A percentile compares a stretch with the other conserved stretches of the same genome.
Evolutionary conservation across 2,797 vertebrate species (phyloP).

Genomic region (Pangasius krempfi): DNA sequence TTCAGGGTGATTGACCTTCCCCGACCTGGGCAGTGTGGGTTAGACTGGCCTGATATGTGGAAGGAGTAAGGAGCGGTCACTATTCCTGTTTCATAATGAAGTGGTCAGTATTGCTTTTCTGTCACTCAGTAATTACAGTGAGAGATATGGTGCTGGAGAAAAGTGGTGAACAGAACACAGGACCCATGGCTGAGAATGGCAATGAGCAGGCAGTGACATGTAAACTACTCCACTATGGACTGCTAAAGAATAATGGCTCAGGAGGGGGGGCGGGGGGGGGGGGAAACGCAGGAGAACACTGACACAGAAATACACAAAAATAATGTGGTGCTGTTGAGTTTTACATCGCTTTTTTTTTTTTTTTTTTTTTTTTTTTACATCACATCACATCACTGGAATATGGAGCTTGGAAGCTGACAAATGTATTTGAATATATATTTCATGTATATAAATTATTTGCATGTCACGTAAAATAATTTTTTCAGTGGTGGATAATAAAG

Average conservation of each 20-base stretch:
- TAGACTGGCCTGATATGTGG: slow-evolving; percentile 80
- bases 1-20: slow-evolving; percentile 83
- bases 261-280: not conserved
- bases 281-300: not conserved
- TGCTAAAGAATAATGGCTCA: slow-evolving; percentile 65
- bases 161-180: slow-evolving; percentile 71
- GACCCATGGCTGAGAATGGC: slow-evolving; percentile 67
- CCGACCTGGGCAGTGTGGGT: slow-evolving; percentile 80
- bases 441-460: not conserved
- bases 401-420: not conserved
- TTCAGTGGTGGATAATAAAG: not conserved
- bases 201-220: slow-evolving; percentile 74
- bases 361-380: not conserved
- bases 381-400: not conserved
- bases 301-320: not conserved
- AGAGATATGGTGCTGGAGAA: slow-evolving; percentile 76
- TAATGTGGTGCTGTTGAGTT: not conserved
- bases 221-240: slow-evolving; percentile 77
- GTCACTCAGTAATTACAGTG: slow-evolving; percentile 86
- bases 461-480: not conserved
- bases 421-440: not conserved
- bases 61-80: slow-evolving; percentile 72
- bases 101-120: slow-evolving; percentile 96
- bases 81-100: slow-evolving; percentile 87
- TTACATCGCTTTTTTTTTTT: too few relatives aligned